Conservation (phyloP, 2,888 invertebrate genomes). For the Thecocarcelia acutangulata region DNA sequence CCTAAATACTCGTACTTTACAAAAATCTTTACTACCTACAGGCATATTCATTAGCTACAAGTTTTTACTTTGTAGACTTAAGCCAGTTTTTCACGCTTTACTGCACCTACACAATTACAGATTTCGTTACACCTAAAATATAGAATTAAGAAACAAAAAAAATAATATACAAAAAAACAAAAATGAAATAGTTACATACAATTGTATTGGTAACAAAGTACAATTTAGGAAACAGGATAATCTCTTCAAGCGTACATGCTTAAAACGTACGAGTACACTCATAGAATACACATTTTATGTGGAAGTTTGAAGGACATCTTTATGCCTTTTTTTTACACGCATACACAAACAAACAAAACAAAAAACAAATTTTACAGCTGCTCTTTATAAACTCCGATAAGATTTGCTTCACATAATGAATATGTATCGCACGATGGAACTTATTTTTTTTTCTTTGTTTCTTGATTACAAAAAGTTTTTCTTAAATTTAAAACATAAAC, state of each 20-base stretch:
- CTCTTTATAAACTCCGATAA: constrained; percentile 20
- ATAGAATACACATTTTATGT: constrained; percentile 21
- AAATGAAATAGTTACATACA: background rate
- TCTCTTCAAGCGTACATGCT: constrained; percentile 33
- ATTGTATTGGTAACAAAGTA: constrained; percentile 36
- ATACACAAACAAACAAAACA: background rate
- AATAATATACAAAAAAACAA: no score
- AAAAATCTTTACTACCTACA: constrained; percentile 29
- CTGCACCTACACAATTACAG: constrained; percentile 71
- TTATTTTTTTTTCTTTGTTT: no score
- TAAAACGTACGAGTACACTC: background rate
- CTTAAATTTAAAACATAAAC: background rate
- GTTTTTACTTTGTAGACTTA: constrained; percentile 54
- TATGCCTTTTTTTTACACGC: constrained; percentile 6
- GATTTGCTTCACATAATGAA: background rate
- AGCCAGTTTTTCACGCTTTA: constrained; percentile 75
- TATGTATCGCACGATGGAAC: no score
- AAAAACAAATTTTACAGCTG: constrained; percentile 42
- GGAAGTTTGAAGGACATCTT: constrained; percentile 57
- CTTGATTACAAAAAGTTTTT: background rate
- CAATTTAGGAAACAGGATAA: constrained; percentile 49
- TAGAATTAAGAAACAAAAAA: no score
- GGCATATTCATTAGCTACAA: constrained; percentile 1
- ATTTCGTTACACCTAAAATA: constrained; percentile 21
- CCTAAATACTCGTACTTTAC: constrained; percentile 9